Evolutionary conservation across 1,140 invertebrate genomes (phyloP), one percentile per base, ranked within the genome.

Genomic region (Trachymyrmex septentrionalis): DNA sequence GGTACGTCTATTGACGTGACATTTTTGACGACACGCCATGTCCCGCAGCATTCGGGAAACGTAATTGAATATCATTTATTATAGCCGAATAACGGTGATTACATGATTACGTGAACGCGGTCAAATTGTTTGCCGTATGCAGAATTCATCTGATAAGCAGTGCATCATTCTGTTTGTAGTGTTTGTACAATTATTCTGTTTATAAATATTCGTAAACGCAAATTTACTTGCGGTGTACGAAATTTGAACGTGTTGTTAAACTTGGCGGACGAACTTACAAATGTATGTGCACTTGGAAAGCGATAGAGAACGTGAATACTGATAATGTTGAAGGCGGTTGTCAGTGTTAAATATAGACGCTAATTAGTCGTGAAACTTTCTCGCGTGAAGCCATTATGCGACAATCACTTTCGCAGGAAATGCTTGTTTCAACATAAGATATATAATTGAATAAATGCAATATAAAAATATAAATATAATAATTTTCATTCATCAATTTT

Each of bases 291-390:
- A 50, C 59, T 6, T 34, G 57, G 12, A 63, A 64, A 64, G 19
- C 27, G 38, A 66, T 66, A 76, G 9, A 9, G 14, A 75, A 19
- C 7, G n/a, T 75, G 44, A 78, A 67, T n/a, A 24, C 1, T 21
- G 76, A 78, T 78, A 78, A 27, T 48, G 27, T 80, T 30, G 27
- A 53, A 61, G 38, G 21, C 48, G 63, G 44, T 69, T 38, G 38
- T 61, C 48, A 38, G 30, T 80, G 30, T 80, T 69, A 55, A 69
- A 27, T 44, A 21, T 69, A 48, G 66, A 14, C 30, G 77, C n/a
- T 69, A 80, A 69, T 80, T 69, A 24, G n/a, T 55, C 48, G 27
- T 30, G n/a, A 55, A 78, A 80, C 30, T 69, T 69, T 55, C 63
- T 67, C 14, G 48, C 2, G 14, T 59, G 10, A 21, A 16, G 14